A percentile compares a stretch with the other conserved stretches of the same genome.
These are phyloP conservation scores for Camponotus fellah DNA, from an alignment of 2,888 invertebrate genomes.

Conservation along the genomic window DNA sequence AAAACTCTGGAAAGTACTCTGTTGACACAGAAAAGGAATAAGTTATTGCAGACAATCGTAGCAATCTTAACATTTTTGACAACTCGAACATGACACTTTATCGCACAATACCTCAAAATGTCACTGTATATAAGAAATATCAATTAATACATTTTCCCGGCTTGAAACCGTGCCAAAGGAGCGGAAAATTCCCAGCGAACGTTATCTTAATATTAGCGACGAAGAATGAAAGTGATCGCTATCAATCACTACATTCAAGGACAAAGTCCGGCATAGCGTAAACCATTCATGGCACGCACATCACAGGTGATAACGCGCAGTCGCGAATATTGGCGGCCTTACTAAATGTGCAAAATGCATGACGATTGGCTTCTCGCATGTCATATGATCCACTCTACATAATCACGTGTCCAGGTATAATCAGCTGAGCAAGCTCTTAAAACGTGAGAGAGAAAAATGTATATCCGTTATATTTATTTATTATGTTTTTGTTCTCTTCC, in stretches of 20 bases:
- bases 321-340: background rate
- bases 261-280: conserved; percentile 13
- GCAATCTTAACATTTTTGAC: background rate
- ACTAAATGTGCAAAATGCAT: background rate
- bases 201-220: background rate
- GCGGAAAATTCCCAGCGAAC: background rate
- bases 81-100: conserved; percentile 9
- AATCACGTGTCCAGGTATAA: background rate
- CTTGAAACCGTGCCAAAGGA: background rate
- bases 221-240: background rate
- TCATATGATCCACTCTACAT: background rate
- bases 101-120: conserved; percentile 19
- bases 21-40: background rate
- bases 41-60: background rate
- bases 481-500: background rate
- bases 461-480: background rate
- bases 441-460: background rate
- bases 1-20: background rate
- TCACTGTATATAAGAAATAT: background rate
- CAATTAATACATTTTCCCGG: background rate
- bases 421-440: background rate
- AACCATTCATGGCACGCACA: conserved; percentile 3
- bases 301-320: conserved; percentile 23
- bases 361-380: background rate
- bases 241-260: background rate